Conservation (phyloP, 2,113 vertebrate genomes). For the Vimba vimba region DNA sequence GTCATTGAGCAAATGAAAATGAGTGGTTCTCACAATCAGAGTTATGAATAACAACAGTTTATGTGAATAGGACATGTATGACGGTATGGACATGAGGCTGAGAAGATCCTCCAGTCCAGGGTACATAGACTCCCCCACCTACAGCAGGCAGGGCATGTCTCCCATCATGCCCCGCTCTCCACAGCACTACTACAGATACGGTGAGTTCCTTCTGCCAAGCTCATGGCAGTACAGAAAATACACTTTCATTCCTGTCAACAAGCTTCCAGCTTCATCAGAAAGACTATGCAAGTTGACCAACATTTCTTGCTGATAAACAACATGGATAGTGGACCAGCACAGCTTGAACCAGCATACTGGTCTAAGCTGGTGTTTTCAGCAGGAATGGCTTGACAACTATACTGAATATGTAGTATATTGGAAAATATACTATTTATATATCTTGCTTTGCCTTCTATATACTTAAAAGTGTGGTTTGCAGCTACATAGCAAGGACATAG, state of each 20-base stretch:
- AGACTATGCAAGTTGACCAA: background rate
- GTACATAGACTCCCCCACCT: slow-evolving; percentile 92
- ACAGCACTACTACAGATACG: slow-evolving; percentile 91
- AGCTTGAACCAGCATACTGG: background rate
- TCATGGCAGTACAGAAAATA: background rate
- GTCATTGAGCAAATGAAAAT: background rate
- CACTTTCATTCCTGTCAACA: background rate
- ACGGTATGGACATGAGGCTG: slow-evolving; percentile 88
- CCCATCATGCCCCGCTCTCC: slow-evolving; percentile 91
- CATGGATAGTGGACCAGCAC: background rate
- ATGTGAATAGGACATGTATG: slow-evolving; percentile 85
- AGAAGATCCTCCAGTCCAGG: slow-evolving; percentile 91
- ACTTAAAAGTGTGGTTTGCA: background rate
- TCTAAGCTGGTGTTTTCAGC: background rate
- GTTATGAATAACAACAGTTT: background rate
- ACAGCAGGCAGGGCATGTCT: slow-evolving; percentile 91
- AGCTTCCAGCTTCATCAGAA: background rate
- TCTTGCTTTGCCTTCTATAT: background rate
- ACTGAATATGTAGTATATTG: slow-evolving; percentile 14
- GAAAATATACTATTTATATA: background rate
- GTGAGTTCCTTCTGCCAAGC: slow-evolving; percentile 71
- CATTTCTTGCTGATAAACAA: slow-evolving; percentile 4
- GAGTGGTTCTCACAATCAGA: background rate
- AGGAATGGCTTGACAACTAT: background rate
- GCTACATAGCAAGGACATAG: background rate